Conservation (phyloP, 2,113 vertebrate species). For the Solenodon paradoxus region DNA sequence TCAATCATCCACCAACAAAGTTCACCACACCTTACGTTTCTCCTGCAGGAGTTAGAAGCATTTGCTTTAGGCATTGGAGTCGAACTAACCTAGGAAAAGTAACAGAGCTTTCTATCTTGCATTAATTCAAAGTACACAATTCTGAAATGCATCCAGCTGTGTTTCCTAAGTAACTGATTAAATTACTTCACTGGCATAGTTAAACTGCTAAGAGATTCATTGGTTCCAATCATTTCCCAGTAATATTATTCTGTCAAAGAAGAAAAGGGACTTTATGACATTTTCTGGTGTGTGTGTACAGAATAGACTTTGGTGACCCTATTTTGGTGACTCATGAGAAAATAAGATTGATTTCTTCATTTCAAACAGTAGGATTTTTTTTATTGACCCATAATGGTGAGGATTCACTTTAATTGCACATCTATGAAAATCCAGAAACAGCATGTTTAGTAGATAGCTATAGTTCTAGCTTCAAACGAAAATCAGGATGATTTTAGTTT, state of each 20-base stretch:
- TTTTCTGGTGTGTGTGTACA: not conserved
- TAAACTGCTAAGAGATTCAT: slow-evolving; percentile 39
- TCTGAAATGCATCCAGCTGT: slow-evolving; percentile 29
- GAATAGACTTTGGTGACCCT: slow-evolving; percentile 32
- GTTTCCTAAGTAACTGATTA: slow-evolving; percentile 42
- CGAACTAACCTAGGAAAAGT: slow-evolving; percentile 8
- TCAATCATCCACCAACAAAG: not conserved
- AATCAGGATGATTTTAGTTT: slow-evolving; percentile 56
- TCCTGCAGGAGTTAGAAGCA: slow-evolving; percentile 53
- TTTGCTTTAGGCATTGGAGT: slow-evolving; percentile 15
- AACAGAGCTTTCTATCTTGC: slow-evolving; percentile 22
- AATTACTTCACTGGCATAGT: not conserved
- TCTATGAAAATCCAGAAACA: slow-evolving; percentile 39
- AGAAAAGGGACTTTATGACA: slow-evolving; percentile 1
- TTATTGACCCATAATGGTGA: not conserved
- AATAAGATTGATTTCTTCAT: not conserved
- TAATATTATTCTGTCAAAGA: not conserved
- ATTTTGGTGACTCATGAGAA: not conserved
- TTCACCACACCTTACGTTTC: slow-evolving; percentile 42
- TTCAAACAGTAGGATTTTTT: not conserved
- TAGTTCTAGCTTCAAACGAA: slow-evolving; percentile 56
- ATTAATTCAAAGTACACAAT: slow-evolving; percentile 17
- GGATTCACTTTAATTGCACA: slow-evolving; percentile 43
- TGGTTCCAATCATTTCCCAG: not conserved
- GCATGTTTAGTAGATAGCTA: slow-evolving; percentile 13